Conservation (phyloP, 2,888 invertebrate species). For the Micropterix aruncella region DNA sequence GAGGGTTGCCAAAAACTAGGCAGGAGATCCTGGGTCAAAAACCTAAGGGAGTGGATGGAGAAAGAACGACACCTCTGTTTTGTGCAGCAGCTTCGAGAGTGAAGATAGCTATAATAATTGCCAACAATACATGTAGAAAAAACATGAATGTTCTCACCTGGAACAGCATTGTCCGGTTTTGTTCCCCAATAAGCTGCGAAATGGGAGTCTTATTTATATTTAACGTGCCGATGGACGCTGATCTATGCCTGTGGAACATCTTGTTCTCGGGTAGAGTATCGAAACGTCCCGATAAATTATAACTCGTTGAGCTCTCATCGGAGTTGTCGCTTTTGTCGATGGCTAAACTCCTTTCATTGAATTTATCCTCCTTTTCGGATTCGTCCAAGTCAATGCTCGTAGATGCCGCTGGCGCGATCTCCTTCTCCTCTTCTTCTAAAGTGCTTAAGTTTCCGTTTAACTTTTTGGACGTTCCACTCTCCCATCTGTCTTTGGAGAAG, state of each 20-base stretch:
- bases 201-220: conserved; percentile 28
- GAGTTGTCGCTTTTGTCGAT: too few relatives aligned
- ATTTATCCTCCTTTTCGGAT: neutral
- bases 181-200: conserved; percentile 42
- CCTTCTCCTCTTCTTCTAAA: conserved; percentile 29
- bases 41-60: too few relatives aligned
- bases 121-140: neutral
- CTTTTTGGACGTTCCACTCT: conserved; percentile 17
- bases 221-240: conserved; percentile 46
- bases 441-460: conserved; percentile 21
- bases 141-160: conserved; percentile 37
- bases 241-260: conserved; percentile 37
- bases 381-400: conserved; percentile 7
- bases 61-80: too few relatives aligned
- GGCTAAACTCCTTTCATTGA: neutral
- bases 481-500: conserved; percentile 31
- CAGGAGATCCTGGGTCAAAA: too few relatives aligned
- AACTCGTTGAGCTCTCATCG: neutral
- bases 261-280: conserved; percentile 25
- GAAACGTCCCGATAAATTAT: neutral
- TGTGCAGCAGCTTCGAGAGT: too few relatives aligned
- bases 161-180: conserved; percentile 89
- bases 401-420: conserved; percentile 13
- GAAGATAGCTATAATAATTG: too few relatives aligned
- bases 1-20: too few relatives aligned